Conservation (phyloP, 2,113 vertebrate genomes). For the Solea senegalensis region DNA sequence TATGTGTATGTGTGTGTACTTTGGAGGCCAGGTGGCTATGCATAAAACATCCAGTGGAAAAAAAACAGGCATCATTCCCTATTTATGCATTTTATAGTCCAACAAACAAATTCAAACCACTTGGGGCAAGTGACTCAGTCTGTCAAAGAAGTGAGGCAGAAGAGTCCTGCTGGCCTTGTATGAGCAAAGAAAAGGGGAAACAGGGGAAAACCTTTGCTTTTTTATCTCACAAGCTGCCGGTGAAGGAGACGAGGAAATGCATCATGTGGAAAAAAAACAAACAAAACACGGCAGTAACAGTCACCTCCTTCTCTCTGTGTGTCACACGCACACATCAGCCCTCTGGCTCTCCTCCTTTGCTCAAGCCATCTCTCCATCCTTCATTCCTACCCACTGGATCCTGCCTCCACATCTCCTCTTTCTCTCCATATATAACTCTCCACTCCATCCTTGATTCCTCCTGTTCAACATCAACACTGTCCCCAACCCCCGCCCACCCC, state of each 20-base stretch:
- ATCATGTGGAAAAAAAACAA: constrained; percentile 47
- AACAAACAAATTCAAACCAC: constrained; percentile 15
- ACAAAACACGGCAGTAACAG: constrained; percentile 25
- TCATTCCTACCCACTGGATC: constrained; percentile 19
- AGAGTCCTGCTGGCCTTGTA: constrained; percentile 51
- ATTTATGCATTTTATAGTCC: constrained; percentile 18
- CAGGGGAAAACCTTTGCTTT: constrained; percentile 37
- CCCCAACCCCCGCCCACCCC: too few relatives aligned
- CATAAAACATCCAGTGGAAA: constrained; percentile 36
- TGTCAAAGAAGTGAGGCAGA: constrained; percentile 26
- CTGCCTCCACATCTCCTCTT: constrained; percentile 10
- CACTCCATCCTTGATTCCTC: constrained; percentile 23
- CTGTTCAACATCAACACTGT: constrained; percentile 10
- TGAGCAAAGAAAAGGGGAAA: constrained; percentile 22
- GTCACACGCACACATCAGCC: constrained; percentile 21
- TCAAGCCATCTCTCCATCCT: constrained; percentile 15
- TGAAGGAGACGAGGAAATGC: constrained; percentile 32
- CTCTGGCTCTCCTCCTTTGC: background rate
- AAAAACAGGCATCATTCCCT: constrained; percentile 25
- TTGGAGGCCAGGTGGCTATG: background rate
- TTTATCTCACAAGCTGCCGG: constrained; percentile 14
- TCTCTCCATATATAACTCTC: background rate
- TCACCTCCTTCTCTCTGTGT: background rate
- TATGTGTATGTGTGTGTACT: background rate
- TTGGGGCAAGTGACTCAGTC: constrained; percentile 46